Evolutionary conservation across 1,140 invertebrate genomes (phyloP).

Genomic region (Cydia splendana): DNA sequence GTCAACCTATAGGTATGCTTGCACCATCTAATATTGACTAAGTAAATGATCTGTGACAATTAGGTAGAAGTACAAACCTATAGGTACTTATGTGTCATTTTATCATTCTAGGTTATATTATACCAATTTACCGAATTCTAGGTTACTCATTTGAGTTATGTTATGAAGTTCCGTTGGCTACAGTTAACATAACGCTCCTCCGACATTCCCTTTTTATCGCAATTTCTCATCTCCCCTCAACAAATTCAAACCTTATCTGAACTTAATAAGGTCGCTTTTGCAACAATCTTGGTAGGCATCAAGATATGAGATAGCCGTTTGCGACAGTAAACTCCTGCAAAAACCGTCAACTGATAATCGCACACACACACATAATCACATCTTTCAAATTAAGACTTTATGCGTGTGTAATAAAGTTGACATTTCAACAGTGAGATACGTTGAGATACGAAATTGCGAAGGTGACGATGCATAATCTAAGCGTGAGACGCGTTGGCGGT

Average conservation of each 20-base stretch:
- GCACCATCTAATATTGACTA: too few species aligned
- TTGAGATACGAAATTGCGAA: not conserved
- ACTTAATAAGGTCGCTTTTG: not conserved
- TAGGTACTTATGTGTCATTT: not conserved
- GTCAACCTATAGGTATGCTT: too few species aligned
- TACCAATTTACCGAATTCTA: not conserved
- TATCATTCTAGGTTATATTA: not conserved
- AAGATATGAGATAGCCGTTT: not conserved
- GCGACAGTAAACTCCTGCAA: not conserved
- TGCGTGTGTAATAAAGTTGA: not conserved
- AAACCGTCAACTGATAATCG: not conserved
- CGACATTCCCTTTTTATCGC: not conserved
- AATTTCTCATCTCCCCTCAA: not conserved
- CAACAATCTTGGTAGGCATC: not conserved
- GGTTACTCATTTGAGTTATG: not conserved
- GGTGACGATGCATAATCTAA: not conserved
- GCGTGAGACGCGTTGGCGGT: not conserved
- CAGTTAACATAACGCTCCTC: slow-evolving; percentile 11
- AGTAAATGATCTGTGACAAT: too few species aligned
- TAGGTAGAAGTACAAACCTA: too few species aligned
- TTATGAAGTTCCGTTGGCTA: not conserved
- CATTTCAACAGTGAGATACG: not conserved
- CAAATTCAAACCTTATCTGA: not conserved
- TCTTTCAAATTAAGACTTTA: not conserved
- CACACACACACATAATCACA: not conserved